Evolutionary conservation across 2,888 invertebrate genomes (phyloP), one percentile per base, ranked within the genome.

Genomic region (Agonopterix heracliana): DNA sequence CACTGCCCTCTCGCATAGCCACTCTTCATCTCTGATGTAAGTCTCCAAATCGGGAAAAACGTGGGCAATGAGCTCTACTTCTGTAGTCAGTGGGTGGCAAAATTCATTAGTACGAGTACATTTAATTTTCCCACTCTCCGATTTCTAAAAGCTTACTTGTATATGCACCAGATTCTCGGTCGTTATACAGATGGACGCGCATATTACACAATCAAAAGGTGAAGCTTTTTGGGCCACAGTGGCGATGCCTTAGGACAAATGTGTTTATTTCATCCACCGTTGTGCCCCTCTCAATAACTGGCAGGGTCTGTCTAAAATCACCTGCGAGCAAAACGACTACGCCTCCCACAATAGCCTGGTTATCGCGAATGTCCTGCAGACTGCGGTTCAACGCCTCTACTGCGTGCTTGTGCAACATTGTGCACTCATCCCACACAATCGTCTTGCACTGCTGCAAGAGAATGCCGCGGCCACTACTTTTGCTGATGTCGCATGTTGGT

Each of bases 371-470:
- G 13, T 58, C 54, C 13, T 48, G 46, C 4, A 55, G 13, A 14
- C 26, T 44, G n/a, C 50, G 13, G 36, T 54, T 41, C 2, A 56
- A 44, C 0, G 52, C 52, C 34, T 56, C 53, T 4, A 53, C 43
- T 3, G 50, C 48, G 3, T 46, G 38, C 34, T 59, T 59, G 40
- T 59, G 54, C 9, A 56, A 46, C 57, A 55, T 58, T 9, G 61
- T 63, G 50, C 64, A 58, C 46, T 65, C 60, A 36, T 63, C 61
- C 57, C 62, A 63, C 9, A 62, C 56, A 3, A 64, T 54, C 40
- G 59, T 45, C 43, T 26, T 52, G 35, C 57, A 59, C 14, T 63
- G 50, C 44, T 54, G 55, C 48, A 63, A 54, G 0, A 59, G 46
- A 14, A 43, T 36, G 45, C 57, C 56, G 9, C 57, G 52, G 43